Conservation (phyloP, 2,797 vertebrate species). For the Fringilla coelebs region DNA sequence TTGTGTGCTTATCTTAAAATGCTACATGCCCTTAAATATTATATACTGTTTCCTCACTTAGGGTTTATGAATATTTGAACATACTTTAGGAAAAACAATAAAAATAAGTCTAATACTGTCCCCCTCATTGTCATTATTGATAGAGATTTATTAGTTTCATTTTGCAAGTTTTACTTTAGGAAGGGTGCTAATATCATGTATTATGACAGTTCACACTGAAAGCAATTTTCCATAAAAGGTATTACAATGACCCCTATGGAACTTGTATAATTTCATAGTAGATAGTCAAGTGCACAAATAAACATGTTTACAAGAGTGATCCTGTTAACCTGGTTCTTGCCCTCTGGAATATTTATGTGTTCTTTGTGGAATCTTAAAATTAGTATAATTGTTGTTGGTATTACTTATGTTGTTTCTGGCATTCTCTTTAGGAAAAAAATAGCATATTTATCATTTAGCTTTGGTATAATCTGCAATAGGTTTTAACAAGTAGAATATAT, state of each 20-base stretch:
- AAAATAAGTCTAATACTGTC: conserved; percentile 67
- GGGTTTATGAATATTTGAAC: conserved; percentile 32
- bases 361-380: conserved; percentile 67
- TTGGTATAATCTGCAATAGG: conserved; percentile 74
- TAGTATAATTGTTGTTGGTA: conserved; percentile 62
- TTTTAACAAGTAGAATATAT: conserved; percentile 72
- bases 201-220: conserved; percentile 73
- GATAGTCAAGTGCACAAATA: conserved; percentile 76
- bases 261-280: conserved; percentile 70
- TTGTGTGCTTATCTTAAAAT: conserved; percentile 56
- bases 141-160: conserved; percentile 74
- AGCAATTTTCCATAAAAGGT: conserved; percentile 74
- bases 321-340: conserved; percentile 64
- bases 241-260: conserved; percentile 74
- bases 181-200: conserved; percentile 68
- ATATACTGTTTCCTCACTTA: conserved; percentile 37
- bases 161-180: conserved; percentile 73
- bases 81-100: conserved; percentile 36
- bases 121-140: conserved; percentile 67
- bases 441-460: conserved; percentile 68
- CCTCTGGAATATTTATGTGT: conserved; percentile 44
- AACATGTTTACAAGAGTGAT: conserved; percentile 75
- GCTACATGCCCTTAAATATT: conserved; percentile 52
- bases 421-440: conserved; percentile 49
- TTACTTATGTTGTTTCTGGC: conserved; percentile 60